Evolutionary conservation across 1,140 invertebrate genomes (phyloP), one percentile per base, ranked within the genome.

Genomic region (Diachasma alloeum): DNA sequence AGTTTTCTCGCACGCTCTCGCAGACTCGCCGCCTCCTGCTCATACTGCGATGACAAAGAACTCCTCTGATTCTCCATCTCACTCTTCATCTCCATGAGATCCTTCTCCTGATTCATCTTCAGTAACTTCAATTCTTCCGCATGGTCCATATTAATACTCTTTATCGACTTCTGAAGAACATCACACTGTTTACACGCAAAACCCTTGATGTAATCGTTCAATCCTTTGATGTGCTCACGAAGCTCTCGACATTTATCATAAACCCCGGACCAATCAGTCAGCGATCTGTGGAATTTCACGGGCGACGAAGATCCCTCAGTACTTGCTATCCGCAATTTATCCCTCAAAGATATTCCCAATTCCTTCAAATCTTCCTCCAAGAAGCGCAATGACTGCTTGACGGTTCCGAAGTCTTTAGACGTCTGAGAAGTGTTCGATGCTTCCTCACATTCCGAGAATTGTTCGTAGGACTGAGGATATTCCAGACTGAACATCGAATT

Each of bases 1-100:
- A 95, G 84, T 53, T 92, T 92, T 74, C 91, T 91, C n/a, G 93
- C 92, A 22, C 92, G 91, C 80, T 95, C 93, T 11, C 86, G 83
- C 8, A 91, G 79, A 73, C 79, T 87, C 0, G 86, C 84, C 4
- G 89, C 85, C 77, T 91, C 91, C n/a, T 89, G 85, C 39, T 91
- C 87, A 53, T 90, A 90, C 53, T 89, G 85, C 0, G 78, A 79
- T 2, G 87, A 87, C 31, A 90, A 70, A 1, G 85, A 81, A 24
- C 84, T 80, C 46, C 91, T 89, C 76, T 92, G 90, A 73, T 85
- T 88, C 24, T 90, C 88, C 80, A 91, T 82, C 67, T 91, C 89
- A 1, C 85, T 84, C 66, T 87, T 90, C 2, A 92, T 82, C 15
- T 91, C 84, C 70, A 84, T 82, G 11, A 90, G 39, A 77, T 90